These are phyloP conservation scores for Meloidogyne exigua DNA, from an alignment of 1,140 invertebrate genomes.

Conservation along the genomic window DNA sequence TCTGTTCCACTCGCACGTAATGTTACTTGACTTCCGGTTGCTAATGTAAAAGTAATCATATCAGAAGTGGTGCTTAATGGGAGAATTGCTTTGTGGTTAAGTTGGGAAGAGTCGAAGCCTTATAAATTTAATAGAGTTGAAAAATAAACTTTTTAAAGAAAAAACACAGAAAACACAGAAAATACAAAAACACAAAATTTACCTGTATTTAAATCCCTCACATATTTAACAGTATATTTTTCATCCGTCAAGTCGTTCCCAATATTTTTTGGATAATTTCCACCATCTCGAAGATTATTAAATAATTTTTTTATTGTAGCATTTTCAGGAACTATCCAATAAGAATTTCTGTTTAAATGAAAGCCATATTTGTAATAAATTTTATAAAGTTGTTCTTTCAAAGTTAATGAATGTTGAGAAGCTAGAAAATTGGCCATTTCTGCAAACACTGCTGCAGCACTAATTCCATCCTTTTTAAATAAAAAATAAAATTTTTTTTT, in stretches of 20 bases:
- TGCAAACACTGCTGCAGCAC: conserved; percentile 75
- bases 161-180: background rate
- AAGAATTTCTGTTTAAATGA: conserved; percentile 56
- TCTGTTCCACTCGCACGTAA: conserved; percentile 95
- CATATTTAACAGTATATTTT: conserved; percentile 71
- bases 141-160: conserved; percentile 65
- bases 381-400: conserved; percentile 76
- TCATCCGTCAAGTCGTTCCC: conserved; percentile 69
- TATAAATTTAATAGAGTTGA: background rate
- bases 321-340: conserved; percentile 56
- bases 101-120: conserved; percentile 79
- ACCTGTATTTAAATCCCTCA: conserved; percentile 83
- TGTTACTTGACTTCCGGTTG: conserved; percentile 81
- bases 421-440: conserved; percentile 78
- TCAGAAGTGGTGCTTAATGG: conserved; percentile 77
- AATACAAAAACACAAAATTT: conserved; percentile 64
- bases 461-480: conserved; percentile 76
- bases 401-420: conserved; percentile 67
- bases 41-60: conserved; percentile 95
- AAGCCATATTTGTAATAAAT: conserved; percentile 74
- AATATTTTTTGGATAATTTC: conserved; percentile 70
- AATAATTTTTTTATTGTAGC: conserved; percentile 52
- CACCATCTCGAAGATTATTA: conserved; percentile 54
- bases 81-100: conserved; percentile 73
- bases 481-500: background rate